These are phyloP conservation scores for Pachydiplax longipennis DNA, from an alignment of 2,888 invertebrate species.

Conservation along the genomic window DNA sequence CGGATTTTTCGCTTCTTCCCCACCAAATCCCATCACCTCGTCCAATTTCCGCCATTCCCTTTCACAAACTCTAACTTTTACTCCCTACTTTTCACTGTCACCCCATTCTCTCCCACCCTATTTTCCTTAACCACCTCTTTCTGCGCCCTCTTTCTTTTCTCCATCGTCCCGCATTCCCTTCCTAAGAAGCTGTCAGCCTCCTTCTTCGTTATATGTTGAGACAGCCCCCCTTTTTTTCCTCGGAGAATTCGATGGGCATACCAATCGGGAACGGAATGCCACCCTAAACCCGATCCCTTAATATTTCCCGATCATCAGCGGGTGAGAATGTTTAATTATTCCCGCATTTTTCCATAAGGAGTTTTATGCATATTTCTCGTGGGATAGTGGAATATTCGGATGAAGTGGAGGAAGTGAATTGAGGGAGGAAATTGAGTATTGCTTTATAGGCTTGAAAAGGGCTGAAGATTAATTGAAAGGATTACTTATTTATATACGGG, in stretches of 20 bases:
- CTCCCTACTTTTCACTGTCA: neutral
- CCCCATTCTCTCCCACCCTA: neutral
- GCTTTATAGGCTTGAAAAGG: too few species aligned
- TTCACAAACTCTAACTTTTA: neutral
- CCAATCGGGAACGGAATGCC: neutral
- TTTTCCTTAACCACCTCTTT: neutral
- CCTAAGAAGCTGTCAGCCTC: neutral
- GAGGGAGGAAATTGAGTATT: too few species aligned
- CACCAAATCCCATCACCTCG: neutral
- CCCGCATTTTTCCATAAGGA: too few species aligned
- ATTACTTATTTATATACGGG: too few species aligned
- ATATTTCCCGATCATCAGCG: too few species aligned
- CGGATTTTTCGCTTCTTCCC: neutral
- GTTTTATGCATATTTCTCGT: too few species aligned
- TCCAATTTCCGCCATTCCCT: neutral
- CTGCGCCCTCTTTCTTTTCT: neutral
- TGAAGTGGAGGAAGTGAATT: too few species aligned
- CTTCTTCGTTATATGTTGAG: neutral
- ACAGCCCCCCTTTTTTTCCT: neutral
- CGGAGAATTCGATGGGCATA: neutral
- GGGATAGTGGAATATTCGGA: too few species aligned
- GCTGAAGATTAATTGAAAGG: too few species aligned
- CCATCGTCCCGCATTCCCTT: neutral
- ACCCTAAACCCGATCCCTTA: neutral
- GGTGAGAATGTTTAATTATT: too few species aligned